Conservation (phyloP, 1,140 invertebrate species). For the Thaumatotibia leucotreta region DNA sequence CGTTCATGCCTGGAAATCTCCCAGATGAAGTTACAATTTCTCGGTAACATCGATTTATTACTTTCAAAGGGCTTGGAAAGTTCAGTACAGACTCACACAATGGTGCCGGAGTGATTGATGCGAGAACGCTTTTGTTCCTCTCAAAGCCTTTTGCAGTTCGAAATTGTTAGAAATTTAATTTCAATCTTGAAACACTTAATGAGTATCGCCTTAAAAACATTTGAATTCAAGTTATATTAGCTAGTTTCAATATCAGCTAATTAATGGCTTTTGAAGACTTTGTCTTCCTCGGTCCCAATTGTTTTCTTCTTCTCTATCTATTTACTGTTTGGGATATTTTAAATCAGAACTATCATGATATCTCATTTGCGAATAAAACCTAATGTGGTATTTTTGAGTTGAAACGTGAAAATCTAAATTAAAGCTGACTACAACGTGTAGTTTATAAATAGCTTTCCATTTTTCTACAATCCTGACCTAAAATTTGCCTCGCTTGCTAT, state of each 20-base stretch:
- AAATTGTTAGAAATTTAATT: constrained; percentile 12
- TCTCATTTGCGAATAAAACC: too few relatives aligned
- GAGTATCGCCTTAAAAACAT: neutral
- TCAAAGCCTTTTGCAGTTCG: constrained; percentile 4
- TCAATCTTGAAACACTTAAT: neutral
- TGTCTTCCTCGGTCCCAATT: too few relatives aligned
- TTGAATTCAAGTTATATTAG: neutral
- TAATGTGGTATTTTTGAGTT: neutral
- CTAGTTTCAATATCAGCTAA: neutral
- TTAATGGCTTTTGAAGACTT: too few relatives aligned
- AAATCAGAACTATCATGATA: too few relatives aligned
- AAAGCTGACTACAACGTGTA: neutral
- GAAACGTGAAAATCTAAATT: neutral
- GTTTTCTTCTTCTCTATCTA: too few relatives aligned
- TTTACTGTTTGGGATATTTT: too few relatives aligned
- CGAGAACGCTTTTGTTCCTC: neutral
- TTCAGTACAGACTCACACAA: neutral
- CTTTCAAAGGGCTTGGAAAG: constrained; percentile 9
- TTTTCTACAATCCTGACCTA: neutral
- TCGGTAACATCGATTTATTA: constrained; percentile 5
- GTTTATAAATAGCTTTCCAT: neutral
- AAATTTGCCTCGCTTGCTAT: neutral
- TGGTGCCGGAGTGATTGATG: constrained; percentile 9
- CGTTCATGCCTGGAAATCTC: neutral
- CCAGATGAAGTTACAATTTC: constrained; percentile 14